A percentile compares a stretch with the other conserved stretches of the same genome.
Conservation (phyloP, 2,888 invertebrate species). For the Archips xylosteana region DNA sequence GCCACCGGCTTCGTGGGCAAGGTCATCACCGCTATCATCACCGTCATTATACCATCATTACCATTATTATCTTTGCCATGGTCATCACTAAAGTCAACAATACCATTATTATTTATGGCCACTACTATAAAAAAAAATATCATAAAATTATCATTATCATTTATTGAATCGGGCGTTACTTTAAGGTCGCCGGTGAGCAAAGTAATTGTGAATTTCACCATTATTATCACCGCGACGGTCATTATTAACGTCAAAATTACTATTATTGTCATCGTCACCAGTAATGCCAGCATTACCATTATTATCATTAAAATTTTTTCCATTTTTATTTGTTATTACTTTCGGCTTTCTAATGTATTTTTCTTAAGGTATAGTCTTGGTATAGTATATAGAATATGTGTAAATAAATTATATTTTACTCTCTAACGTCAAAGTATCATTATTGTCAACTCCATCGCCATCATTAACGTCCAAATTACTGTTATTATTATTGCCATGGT, state of each 20-base stretch:
- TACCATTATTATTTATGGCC: too few relatives aligned
- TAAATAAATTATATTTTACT: too few relatives aligned
- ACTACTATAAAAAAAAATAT: too few relatives aligned
- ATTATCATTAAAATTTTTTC: too few relatives aligned
- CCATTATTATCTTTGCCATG: background rate
- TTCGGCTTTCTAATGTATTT: too few relatives aligned
- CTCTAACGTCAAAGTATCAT: background rate
- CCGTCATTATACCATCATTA: background rate
- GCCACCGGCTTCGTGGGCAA: constrained; percentile 96
- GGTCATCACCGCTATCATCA: constrained; percentile 60
- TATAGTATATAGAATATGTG: too few relatives aligned
- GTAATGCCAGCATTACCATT: background rate
- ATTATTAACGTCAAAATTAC: background rate
- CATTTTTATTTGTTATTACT: too few relatives aligned
- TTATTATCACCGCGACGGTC: background rate
- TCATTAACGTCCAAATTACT: background rate
- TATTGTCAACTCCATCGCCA: background rate
- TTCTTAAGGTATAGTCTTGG: too few relatives aligned
- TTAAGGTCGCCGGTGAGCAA: too few relatives aligned
- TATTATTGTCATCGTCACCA: background rate
- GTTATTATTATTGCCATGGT: background rate
- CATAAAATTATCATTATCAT: too few relatives aligned
- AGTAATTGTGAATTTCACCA: background rate
- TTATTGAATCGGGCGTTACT: too few relatives aligned
- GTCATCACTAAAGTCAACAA: background rate